These are phyloP conservation scores for Bolborhynchus lineola DNA, from an alignment of 2,113 vertebrate genomes.

Conservation along the genomic window DNA sequence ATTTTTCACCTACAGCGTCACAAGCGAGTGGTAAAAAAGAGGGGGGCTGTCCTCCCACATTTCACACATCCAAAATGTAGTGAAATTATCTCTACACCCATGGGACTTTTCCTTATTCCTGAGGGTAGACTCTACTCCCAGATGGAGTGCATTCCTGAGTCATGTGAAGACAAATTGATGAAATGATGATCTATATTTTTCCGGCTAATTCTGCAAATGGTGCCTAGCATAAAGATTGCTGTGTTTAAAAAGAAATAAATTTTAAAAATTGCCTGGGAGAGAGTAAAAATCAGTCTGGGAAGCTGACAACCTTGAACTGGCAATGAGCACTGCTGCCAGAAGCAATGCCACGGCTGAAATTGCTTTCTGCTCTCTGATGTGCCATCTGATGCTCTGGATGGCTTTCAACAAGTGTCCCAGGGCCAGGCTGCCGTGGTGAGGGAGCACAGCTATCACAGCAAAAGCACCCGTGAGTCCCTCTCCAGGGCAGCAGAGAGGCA, in stretches of 20 bases:
- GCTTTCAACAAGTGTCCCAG: background rate
- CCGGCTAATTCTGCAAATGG: background rate
- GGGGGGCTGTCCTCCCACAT: background rate
- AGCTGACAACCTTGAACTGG: background rate
- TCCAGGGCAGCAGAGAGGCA: background rate
- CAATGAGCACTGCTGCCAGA: background rate
- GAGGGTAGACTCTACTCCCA: background rate
- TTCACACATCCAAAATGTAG: background rate
- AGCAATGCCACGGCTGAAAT: background rate
- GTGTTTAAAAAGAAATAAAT: background rate
- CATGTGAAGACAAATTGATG: background rate
- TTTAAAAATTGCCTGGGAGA: background rate
- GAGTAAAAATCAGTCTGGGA: background rate
- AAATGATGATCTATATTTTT: background rate
- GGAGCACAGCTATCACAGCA: fast-evolving
- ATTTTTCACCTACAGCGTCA: background rate
- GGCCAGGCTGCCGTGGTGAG: fast-evolving
- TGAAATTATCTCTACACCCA: background rate
- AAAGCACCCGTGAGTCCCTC: background rate
- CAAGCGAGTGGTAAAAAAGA: background rate
- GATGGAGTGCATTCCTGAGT: background rate
- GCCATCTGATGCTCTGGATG: background rate
- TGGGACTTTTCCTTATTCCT: background rate
- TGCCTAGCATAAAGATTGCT: background rate
- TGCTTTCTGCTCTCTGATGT: background rate